Conservation (phyloP, 2,888 invertebrate genomes). For the Colostygia pectinataria region DNA sequence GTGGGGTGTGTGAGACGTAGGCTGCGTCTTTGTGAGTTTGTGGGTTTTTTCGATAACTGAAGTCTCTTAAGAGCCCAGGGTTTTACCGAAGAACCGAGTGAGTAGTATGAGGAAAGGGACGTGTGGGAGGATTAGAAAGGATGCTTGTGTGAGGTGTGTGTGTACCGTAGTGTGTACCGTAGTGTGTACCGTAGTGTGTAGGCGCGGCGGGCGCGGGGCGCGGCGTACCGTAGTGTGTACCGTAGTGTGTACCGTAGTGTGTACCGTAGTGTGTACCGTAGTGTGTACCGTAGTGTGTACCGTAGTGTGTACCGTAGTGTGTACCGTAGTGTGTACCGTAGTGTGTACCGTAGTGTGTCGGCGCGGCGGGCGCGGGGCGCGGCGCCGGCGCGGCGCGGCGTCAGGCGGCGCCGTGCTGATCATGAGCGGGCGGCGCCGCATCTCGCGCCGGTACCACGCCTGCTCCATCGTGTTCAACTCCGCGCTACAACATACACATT, state of each 20-base stretch:
- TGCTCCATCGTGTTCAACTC: constrained; percentile 83
- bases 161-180: neutral
- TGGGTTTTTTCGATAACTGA: too few species aligned
- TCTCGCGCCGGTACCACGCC: constrained; percentile 88
- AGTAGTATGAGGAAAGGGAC: too few species aligned
- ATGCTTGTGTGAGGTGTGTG: neutral
- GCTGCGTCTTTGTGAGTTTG: too few species aligned
- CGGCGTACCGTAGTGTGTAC: neutral
- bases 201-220: neutral
- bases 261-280: neutral
- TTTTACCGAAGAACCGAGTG: too few species aligned
- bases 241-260: neutral
- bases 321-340: neutral
- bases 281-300: constrained; percentile 1
- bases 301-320: neutral
- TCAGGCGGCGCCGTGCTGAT: constrained; percentile 77
- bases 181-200: neutral
- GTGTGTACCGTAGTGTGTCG: constrained; percentile 6
- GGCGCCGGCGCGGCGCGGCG: constrained; percentile 33
- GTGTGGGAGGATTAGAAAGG: too few species aligned
- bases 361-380: constrained; percentile 29
- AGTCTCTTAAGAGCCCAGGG: too few species aligned
- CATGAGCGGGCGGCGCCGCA: constrained; percentile 89
- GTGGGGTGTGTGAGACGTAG: too few species aligned
- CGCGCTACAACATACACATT: constrained; percentile 48